phyloP scores from a whole-genome alignment of 2,113 vertebrate species.

The Lucifuga dentata region DNA sequence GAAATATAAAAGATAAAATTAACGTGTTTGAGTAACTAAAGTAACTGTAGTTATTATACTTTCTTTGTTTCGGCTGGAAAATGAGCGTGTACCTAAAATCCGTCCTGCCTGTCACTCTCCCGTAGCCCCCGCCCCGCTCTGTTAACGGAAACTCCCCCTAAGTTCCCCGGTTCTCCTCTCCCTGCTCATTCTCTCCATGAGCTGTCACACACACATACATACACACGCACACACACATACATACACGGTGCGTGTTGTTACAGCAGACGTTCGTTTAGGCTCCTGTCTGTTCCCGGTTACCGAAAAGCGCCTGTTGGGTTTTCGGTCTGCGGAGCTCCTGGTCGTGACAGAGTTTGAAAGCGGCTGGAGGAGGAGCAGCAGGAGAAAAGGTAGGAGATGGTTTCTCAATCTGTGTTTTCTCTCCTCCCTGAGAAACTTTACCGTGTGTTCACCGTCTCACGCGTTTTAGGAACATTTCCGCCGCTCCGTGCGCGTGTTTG shows the following conservation, averaged over 20 bases:
- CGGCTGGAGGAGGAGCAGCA: slow-evolving; percentile 41
- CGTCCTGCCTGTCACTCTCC: slow-evolving; percentile 56
- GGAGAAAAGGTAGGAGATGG: slow-evolving; percentile 62
- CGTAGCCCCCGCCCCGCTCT: slow-evolving; percentile 69
- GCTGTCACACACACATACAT: slow-evolving; percentile 62
- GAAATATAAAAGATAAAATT: too few relatives aligned
- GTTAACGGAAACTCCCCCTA: slow-evolving; percentile 77
- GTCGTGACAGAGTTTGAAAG: slow-evolving; percentile 74
- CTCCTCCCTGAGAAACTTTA: slow-evolving; percentile 51
- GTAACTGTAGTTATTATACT: too few relatives aligned
- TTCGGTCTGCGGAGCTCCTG: slow-evolving; percentile 59
- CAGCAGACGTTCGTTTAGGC: slow-evolving; percentile 30
- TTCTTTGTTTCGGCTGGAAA: neutral
- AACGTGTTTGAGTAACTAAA: too few relatives aligned
- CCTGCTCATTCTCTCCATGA: slow-evolving; percentile 71
- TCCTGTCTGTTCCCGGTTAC: slow-evolving; percentile 19
- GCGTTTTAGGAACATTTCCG: neutral
- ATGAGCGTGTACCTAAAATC: neutral
- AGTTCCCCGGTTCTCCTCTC: slow-evolving; percentile 67
- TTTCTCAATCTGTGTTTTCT: slow-evolving; percentile 17
- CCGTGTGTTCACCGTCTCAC: slow-evolving; percentile 14
- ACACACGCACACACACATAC: neutral
- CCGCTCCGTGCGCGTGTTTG: slow-evolving; percentile 1
- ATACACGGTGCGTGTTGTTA: slow-evolving; percentile 32
- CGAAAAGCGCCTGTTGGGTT: slow-evolving; percentile 39